Evolutionary conservation across 2,797 vertebrate species (phyloP).

Genomic region (Adelosebastes latens): DNA sequence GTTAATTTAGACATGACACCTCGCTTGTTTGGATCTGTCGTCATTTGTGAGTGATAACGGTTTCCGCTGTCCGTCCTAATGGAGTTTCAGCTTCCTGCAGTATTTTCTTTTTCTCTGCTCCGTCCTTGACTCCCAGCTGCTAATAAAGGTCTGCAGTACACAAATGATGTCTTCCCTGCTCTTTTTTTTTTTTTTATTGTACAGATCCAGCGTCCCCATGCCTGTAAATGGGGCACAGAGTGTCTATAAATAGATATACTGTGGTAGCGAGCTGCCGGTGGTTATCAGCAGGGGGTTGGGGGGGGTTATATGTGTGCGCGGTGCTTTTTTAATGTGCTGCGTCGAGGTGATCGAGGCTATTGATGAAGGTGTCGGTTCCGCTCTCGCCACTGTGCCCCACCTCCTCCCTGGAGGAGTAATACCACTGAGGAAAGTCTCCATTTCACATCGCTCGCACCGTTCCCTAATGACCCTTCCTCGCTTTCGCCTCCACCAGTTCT

Average conservation of each 20-base stretch:
- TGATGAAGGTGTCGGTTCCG: slow-evolving; percentile 46
- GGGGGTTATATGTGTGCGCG: background rate
- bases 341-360: slow-evolving; percentile 53
- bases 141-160: slow-evolving; percentile 21
- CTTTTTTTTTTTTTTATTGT: slow-evolving; percentile 34
- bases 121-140: background rate
- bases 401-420: slow-evolving; percentile 46
- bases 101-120: background rate
- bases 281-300: slow-evolving; percentile 23
- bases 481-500: slow-evolving; percentile 43
- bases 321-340: slow-evolving; percentile 44
- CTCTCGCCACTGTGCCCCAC: slow-evolving; percentile 11
- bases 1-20: slow-evolving; percentile 36
- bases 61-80: slow-evolving; percentile 1
- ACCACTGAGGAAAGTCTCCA: slow-evolving; percentile 47
- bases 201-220: slow-evolving; percentile 60
- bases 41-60: background rate
- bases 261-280: slow-evolving; percentile 45
- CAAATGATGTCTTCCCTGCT: slow-evolving; percentile 20
- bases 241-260: slow-evolving; percentile 73
- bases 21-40: slow-evolving; percentile 9
- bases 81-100: background rate
- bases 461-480: slow-evolving; percentile 50
- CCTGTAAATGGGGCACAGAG: slow-evolving; percentile 70
- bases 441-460: slow-evolving; percentile 49